phyloP scores from a whole-genome alignment of 1,140 invertebrate genomes.

The Bombus sibiricus region DNA sequence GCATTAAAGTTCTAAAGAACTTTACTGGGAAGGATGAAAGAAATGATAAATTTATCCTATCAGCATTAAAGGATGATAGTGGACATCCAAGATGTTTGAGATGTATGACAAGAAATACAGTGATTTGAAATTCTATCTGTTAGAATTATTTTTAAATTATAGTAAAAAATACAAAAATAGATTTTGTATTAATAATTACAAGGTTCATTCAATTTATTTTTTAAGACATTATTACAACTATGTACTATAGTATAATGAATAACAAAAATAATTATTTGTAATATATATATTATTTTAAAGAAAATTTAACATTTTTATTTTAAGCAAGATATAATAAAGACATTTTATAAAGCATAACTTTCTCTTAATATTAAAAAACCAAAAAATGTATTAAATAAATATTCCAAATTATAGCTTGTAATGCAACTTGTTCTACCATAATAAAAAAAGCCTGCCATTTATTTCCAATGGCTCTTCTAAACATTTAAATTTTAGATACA shows the following conservation, averaged over 20 bases:
- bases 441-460: constrained; percentile 29
- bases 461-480: constrained; percentile 20
- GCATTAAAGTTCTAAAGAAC: constrained; percentile 20
- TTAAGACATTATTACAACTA: not conserved
- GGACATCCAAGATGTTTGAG: not conserved
- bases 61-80: not conserved
- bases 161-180: not conserved
- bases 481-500: constrained; percentile 6
- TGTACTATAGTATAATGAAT: not conserved
- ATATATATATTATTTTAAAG: not conserved
- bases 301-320: constrained; percentile 27
- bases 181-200: not conserved
- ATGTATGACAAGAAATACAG: not conserved
- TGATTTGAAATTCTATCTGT: not conserved
- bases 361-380: constrained; percentile 18
- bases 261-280: not conserved
- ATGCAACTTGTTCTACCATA: not conserved
- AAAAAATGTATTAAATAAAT: constrained; percentile 20
- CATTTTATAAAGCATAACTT: not conserved
- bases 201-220: not conserved
- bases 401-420: not conserved
- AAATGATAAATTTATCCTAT: not conserved
- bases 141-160: not conserved
- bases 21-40: not conserved
- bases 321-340: constrained; percentile 28